A percentile compares a stretch with the other conserved stretches of the same genome.
Evolutionary conservation across 2,797 vertebrate species (phyloP).

Genomic region (Ceryle rudis): DNA sequence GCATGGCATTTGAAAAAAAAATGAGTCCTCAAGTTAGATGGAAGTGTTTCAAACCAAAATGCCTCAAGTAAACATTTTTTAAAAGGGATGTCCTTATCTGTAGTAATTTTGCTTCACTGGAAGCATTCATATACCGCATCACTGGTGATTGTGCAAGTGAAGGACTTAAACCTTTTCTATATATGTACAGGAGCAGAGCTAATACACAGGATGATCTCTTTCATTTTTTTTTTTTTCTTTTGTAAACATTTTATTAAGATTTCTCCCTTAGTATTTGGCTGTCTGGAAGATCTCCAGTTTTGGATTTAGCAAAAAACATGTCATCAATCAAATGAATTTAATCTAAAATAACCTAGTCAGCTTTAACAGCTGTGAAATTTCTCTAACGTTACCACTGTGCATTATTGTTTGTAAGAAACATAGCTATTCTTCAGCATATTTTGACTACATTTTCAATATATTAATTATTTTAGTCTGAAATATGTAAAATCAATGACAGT

Average conservation of each 20-base stretch:
- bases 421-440: neutral
- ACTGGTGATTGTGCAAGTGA: neutral
- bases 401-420: neutral
- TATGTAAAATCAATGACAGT: slow-evolving; percentile 10
- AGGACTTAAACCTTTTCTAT: neutral
- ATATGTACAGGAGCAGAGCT: neutral
- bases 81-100: neutral
- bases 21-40: too few species aligned
- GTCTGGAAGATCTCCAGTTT: neutral
- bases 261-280: neutral
- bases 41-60: neutral
- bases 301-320: neutral
- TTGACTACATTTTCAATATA: neutral
- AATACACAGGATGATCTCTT: neutral
- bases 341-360: neutral
- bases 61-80: neutral
- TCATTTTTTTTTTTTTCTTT: neutral
- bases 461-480: slow-evolving; percentile 19
- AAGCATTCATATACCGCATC: neutral
- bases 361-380: neutral
- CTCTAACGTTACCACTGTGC: neutral
- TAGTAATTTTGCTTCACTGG: neutral
- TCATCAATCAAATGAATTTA: neutral
- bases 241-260: neutral
- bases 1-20: neutral